These are phyloP conservation scores for Threskiornis aethiopicus DNA, from an alignment of 2,797 vertebrate genomes.

Conservation along the genomic window DNA sequence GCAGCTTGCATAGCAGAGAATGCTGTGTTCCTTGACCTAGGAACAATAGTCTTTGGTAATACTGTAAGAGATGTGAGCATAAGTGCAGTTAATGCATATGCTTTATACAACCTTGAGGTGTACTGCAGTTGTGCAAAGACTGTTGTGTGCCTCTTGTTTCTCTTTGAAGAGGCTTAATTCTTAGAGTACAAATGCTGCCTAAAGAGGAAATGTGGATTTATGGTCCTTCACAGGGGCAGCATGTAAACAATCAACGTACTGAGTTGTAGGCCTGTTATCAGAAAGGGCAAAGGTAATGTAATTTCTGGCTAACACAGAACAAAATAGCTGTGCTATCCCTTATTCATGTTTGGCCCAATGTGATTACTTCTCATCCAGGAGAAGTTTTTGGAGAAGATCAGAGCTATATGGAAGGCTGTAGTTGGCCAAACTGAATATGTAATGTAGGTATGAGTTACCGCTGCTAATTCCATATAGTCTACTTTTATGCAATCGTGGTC, in stretches of 20 bases:
- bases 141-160: neutral
- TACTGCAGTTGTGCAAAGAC: neutral
- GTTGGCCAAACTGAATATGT: accelerated
- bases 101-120: neutral
- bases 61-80: accelerated
- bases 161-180: neutral
- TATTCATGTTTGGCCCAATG: neutral
- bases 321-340: neutral
- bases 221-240: too few relatives aligned
- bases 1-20: neutral
- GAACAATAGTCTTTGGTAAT: neutral
- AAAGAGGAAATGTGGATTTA: neutral
- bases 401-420: neutral
- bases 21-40: neutral
- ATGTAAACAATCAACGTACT: accelerated
- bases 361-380: neutral
- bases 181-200: neutral
- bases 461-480: neutral
- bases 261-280: neutral
- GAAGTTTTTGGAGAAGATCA: neutral
- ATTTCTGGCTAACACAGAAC: neutral
- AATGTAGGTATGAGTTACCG: accelerated
- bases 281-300: neutral
- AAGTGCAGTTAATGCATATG: neutral
- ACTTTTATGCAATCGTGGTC: neutral